These are phyloP conservation scores for Tortricodes alternella DNA, from an alignment of 2,888 invertebrate species.

Conservation along the genomic window DNA sequence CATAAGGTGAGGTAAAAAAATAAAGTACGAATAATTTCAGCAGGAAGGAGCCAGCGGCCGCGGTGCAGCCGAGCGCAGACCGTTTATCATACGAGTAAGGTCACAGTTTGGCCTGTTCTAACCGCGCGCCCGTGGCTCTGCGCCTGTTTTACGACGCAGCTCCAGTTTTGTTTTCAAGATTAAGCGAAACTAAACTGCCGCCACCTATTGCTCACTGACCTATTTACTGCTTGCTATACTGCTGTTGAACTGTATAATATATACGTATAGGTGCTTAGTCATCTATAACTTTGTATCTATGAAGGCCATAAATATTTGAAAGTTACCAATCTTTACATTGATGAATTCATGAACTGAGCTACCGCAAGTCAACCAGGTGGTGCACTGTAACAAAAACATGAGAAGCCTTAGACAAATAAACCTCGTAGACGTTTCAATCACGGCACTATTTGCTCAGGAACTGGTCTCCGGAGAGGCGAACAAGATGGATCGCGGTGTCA, in stretches of 20 bases:
- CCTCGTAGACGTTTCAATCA: slow-evolving; percentile 70
- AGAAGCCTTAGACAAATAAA: slow-evolving; percentile 63
- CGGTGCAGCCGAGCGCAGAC: slow-evolving; percentile 49
- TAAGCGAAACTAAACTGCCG: slow-evolving; percentile 72
- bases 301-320: background rate
- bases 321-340: background rate
- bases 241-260: background rate
- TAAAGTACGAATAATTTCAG: slow-evolving; percentile 43
- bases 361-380: slow-evolving; percentile 13
- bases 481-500: slow-evolving; percentile 82
- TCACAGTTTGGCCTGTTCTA: slow-evolving; percentile 65
- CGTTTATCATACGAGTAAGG: slow-evolving; percentile 66
- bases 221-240: slow-evolving; percentile 41
- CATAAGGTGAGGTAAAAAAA: background rate
- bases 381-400: slow-evolving; percentile 45
- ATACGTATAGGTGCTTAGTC: too few relatives aligned
- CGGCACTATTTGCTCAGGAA: slow-evolving; percentile 73
- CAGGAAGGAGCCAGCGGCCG: slow-evolving; percentile 44
- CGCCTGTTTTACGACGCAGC: slow-evolving; percentile 66
- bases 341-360: slow-evolving; percentile 15
- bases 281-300: too few relatives aligned
- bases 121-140: slow-evolving; percentile 48
- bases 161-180: slow-evolving; percentile 73
- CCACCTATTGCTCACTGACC: slow-evolving; percentile 61
- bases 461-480: slow-evolving; percentile 77